Percentiles rank a stretch among this genome's conserved stretches.
These are phyloP conservation scores for Cyclopterus lumpus DNA, from an alignment of 2,797 vertebrate genomes.

Conservation along the genomic window DNA sequence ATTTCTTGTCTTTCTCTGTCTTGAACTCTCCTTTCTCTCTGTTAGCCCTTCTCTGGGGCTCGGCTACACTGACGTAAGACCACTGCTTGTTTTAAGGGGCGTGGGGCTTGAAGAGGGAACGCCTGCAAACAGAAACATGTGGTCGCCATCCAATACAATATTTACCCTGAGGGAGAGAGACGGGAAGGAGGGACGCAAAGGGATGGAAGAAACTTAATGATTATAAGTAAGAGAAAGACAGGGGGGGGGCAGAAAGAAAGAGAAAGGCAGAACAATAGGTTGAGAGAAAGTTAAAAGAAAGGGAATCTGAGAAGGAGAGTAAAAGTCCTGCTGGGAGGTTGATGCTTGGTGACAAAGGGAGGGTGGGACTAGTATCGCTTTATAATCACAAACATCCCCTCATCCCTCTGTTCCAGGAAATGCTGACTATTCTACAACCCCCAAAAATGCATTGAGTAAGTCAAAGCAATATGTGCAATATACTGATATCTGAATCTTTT, in stretches of 20 bases:
- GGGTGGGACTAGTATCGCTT: constrained; percentile 18
- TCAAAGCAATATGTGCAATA: background rate
- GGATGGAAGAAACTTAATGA: constrained; percentile 12
- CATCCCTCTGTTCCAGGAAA: constrained; percentile 7
- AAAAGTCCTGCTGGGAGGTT: constrained; percentile 8
- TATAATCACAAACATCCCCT: constrained; percentile 49
- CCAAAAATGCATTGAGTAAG: background rate
- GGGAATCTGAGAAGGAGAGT: background rate
- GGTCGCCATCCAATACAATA: constrained; percentile 59
- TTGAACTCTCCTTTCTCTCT: constrained; percentile 28
- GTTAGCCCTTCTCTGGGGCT: constrained; percentile 40
- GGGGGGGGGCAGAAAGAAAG: background rate
- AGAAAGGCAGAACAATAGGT: constrained; percentile 4
- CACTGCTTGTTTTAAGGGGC: constrained; percentile 66
- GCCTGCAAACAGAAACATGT: constrained; percentile 72
- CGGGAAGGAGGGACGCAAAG: constrained; percentile 21
- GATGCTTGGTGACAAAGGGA: constrained; percentile 11
- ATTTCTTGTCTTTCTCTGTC: constrained; percentile 25
- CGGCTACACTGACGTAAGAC: constrained; percentile 49
- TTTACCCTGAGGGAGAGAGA: constrained; percentile 56
- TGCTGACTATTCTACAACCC: constrained; percentile 21
- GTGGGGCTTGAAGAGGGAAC: constrained; percentile 63
- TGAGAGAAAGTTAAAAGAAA: background rate
- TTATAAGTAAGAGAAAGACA: constrained; percentile 15
- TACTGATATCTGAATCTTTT: background rate